A percentile compares a stretch with the other conserved stretches of the same genome.
Evolutionary conservation across 2,797 vertebrate species (phyloP).

Genomic region (Pangasius djambal): DNA sequence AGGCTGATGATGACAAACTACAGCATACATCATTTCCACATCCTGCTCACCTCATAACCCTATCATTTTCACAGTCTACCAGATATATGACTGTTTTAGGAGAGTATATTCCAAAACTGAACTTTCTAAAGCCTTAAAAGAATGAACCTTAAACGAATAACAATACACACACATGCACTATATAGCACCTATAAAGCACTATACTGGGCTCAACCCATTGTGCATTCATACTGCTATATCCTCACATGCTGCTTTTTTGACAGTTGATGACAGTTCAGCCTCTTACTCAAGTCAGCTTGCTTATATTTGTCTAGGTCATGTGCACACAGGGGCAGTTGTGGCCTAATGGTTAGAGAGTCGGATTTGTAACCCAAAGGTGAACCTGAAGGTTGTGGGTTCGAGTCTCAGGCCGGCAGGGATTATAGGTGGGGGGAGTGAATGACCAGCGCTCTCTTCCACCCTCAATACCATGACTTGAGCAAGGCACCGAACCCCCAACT

Average conservation of each 20-base stretch:
- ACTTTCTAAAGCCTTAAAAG: slow-evolving; percentile 14
- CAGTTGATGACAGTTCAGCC: not conserved
- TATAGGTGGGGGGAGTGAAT: too few relatives aligned
- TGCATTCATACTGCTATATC: not conserved
- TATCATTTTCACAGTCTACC: not conserved
- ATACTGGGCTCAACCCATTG: not conserved
- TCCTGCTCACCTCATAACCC: slow-evolving; percentile 2
- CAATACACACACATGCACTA: not conserved
- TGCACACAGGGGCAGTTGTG: not conserved
- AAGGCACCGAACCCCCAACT: too few relatives aligned
- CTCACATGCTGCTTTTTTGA: not conserved
- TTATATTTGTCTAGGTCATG: not conserved
- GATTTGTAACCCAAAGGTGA: too few relatives aligned
- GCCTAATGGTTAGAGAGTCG: too few relatives aligned
- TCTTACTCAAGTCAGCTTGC: too few relatives aligned
- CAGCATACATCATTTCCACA: slow-evolving; percentile 5
- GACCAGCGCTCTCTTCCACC: too few relatives aligned
- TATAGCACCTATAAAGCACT: slow-evolving; percentile 12
- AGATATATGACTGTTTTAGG: not conserved
- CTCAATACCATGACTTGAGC: too few relatives aligned
- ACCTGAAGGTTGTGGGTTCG: too few relatives aligned
- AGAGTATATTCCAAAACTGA: not conserved
- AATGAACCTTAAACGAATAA: not conserved
- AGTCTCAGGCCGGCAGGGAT: too few relatives aligned
- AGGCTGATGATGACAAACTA: slow-evolving; percentile 19